Evolutionary conservation across 35 echinoderm and acorn worm species (phyloP), one percentile per base, ranked within the genome.

Genomic region (Eucidaris tribuloides): DNA sequence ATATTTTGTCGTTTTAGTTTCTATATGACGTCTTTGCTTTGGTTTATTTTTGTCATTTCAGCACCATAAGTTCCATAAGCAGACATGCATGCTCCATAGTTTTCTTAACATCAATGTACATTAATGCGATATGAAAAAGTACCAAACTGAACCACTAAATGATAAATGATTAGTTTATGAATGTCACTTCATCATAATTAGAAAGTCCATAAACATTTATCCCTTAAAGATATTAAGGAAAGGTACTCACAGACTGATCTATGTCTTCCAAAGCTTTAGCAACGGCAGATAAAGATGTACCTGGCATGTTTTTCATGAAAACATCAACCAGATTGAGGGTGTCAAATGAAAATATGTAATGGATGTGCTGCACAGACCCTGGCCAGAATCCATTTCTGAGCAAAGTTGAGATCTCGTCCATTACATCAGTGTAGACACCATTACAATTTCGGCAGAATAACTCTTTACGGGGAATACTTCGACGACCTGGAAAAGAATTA

Each of bases 181-280:
- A n/a, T n/a, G n/a, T n/a, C n/a, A n/a, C n/a, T n/a, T n/a, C n/a
- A n/a, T n/a, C n/a, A n/a, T n/a, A n/a, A n/a, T n/a, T n/a, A n/a
- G n/a, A n/a, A n/a, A n/a, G n/a, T n/a, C n/a, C n/a, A n/a, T n/a
- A n/a, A n/a, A n/a, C n/a, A n/a, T n/a, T n/a, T n/a, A n/a, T n/a
- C n/a, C n/a, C n/a, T n/a, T n/a, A n/a, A n/a, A n/a, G n/a, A n/a
- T n/a, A n/a, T n/a, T n/a, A n/a, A n/a, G n/a, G n/a, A n/a, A n/a
- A n/a, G n/a, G n/a, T n/a, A n/a, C n/a, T n/a, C n/a, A 76, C 71
- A 76, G 33, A 42, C 28, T 76, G 31, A 41, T 42, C 71, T 14
- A 76, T 76, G 41, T 76, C 71, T 44, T 76, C 36, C 11, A 76
- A 22, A 5, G 71, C 71, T 43, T 76, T 76, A 20, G 71, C 71